Evolutionary conservation across 2,113 vertebrate genomes (phyloP), one percentile per base, ranked within the genome.

Genomic region (Asarcornis scutulata): DNA sequence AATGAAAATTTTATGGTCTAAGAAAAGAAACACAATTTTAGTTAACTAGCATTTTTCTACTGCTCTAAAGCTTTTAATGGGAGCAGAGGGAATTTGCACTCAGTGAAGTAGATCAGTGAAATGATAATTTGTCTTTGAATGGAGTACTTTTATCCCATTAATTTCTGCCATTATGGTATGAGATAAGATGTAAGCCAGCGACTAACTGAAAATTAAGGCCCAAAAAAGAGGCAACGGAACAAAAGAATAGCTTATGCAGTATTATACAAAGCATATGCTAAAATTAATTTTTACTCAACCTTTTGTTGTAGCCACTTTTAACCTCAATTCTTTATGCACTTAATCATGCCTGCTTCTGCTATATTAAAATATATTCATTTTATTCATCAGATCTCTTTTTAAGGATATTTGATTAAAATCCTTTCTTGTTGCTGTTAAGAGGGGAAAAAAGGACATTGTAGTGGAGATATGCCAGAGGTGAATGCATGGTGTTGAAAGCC

Each of bases 121-220:
- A 98, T 97, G 97, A 98, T 98, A 96, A 98, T 98, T 98, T 97
- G 91, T 97, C 97, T 98, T 97, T 97, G 97, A 98, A 98, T 97
- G 71, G 93, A 97, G 80, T 93, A 96, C 95, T 98, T 98, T 98
- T 97, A 98, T 97, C 82, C 91, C 97, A 98, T 98, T 98, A 98
- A 97, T 98, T 97, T 97, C 95, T 97, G 86, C 88, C 81, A 97
- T 98, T 97, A 97, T 94, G 60, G 92, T 90, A 56, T 63, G 80
- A 98, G 96, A 98, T 97, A 97, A 97, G 92, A 97, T 96, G 83
- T 97, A 97, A 97, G 92, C 60, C 86, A 97, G 75, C 89, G 91
- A 97, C 91, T 98, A 97, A 96, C 95, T 96, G 89, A 97, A 98
- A 98, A 98, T 96, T 96, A 97, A 95, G 64, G 86, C 59, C 25